Base-by-base conservation (phyloP, 2,888 invertebrate species). In the Morinoia aosen region DNA sequence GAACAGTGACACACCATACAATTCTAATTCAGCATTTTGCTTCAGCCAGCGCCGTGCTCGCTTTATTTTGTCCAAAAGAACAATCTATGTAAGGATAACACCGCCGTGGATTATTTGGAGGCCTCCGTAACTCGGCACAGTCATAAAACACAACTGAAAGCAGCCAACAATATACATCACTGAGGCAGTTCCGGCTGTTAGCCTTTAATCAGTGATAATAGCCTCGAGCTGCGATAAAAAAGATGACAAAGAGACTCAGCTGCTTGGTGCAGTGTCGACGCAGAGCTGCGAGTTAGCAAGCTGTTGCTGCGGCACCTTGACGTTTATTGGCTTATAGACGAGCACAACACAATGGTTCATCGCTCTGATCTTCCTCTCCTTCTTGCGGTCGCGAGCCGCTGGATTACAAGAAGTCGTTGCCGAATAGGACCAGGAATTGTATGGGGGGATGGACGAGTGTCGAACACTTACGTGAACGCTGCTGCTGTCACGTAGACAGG, bases 191-290 rank as follows among this genome's bases (percentile, higher is more conserved):
- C 90, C 90, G 90, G 90, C 90, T 90, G 90, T 40, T 90, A 39
- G 90, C 48, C 48, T 40, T 90, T 90, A 90, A 90, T 90, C 90
- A 40, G 90, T 40, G 48, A 90, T 90, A 90, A 90, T 39, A 90
- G 90, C 90, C 40, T 48, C 40, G 3, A 40, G 90, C 11, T 39
- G 90, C 48, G 90, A 90, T 90, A 90, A 90, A 90, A 64, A 64
- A 64, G 64, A 64, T 64, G 64, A 64, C 64, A 64, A 64, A 64
- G 64, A 16, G 64, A 64, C 64, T 64, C 64, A 7, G 64, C 12
- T 19, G 25, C 64, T 19, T 64, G 64, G 64, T 64, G 19, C 64
- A 64, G 64, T 64, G 19, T 19, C 64, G 64, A 25, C 64, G 25
- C 25, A 25, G 25, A 25, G 19, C 25, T 25, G 64, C 12, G 64